Evolutionary conservation across 1,140 invertebrate genomes (phyloP).

Genomic region (Neotoxoptera formosana): DNA sequence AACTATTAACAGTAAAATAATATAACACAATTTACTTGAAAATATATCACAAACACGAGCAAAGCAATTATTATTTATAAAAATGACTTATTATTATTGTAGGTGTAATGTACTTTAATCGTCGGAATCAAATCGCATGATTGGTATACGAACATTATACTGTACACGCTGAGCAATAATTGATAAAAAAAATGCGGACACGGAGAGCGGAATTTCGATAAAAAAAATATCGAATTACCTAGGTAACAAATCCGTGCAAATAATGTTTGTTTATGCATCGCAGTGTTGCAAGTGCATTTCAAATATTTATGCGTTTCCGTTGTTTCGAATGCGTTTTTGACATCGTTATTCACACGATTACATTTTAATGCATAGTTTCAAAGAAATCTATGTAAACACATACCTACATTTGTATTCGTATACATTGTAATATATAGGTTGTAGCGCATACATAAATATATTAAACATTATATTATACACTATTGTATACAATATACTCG

Average conservation of each 20-base stretch:
- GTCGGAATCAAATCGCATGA: neutral
- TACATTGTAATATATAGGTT: neutral
- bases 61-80: neutral
- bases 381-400: neutral
- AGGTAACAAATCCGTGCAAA: neutral
- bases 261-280: neutral
- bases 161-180: neutral
- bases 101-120: neutral
- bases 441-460: neutral
- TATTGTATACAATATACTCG: neutral
- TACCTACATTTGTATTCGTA: neutral
- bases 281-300: neutral
- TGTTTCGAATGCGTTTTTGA: neutral
- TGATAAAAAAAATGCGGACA: neutral
- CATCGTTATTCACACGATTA: neutral
- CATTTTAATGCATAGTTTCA: neutral
- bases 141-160: neutral
- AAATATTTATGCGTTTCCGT: neutral
- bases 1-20: slow-evolving; percentile 7
- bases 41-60: neutral
- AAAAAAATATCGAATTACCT: neutral
- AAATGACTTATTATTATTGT: neutral
- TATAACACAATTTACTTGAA: neutral
- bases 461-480: neutral
- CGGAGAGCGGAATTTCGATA: neutral